These are phyloP conservation scores for Scomber japonicus DNA, from an alignment of 2,113 vertebrate species.

Conservation along the genomic window DNA sequence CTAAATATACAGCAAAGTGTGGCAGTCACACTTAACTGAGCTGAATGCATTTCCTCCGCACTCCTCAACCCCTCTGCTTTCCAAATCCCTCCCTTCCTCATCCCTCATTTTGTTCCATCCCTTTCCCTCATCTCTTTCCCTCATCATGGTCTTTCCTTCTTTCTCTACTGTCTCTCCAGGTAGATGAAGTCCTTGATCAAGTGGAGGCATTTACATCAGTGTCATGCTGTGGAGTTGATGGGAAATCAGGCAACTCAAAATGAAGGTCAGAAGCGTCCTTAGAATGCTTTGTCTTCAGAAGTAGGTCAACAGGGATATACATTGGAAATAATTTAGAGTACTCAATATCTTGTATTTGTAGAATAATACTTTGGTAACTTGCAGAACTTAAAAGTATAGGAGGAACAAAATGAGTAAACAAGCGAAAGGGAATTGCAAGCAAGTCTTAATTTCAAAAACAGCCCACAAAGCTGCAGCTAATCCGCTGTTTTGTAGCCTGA, in stretches of 20 bases:
- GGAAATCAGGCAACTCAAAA: slow-evolving; percentile 47
- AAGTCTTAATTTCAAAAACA: slow-evolving; percentile 43
- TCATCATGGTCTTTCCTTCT: slow-evolving; percentile 6
- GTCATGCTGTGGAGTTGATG: slow-evolving; percentile 57
- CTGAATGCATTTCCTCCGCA: slow-evolving; percentile 53
- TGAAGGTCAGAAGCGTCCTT: slow-evolving; percentile 23
- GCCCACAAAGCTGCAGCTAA: slow-evolving; percentile 52
- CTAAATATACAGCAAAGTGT: slow-evolving; percentile 60
- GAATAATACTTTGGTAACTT: slow-evolving; percentile 26
- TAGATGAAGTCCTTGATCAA: slow-evolving; percentile 69
- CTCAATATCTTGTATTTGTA: background rate
- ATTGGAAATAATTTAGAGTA: slow-evolving; percentile 6
- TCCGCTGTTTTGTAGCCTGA: slow-evolving; percentile 40
- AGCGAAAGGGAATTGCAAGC: background rate
- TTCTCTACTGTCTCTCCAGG: slow-evolving; percentile 45
- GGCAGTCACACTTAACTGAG: slow-evolving; percentile 48
- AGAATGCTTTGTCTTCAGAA: slow-evolving; percentile 36
- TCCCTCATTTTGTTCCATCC: slow-evolving; percentile 10
- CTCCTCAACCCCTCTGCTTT: slow-evolving; percentile 22
- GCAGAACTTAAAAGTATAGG: slow-evolving; percentile 9
- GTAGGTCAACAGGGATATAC: slow-evolving; percentile 43
- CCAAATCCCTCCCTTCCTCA: background rate
- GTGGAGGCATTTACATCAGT: slow-evolving; percentile 59
- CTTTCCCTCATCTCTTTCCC: background rate
- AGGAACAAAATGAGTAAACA: slow-evolving; percentile 5